Conservation (phyloP, 2,113 vertebrate species). For the Delphinapterus leucas region DNA sequence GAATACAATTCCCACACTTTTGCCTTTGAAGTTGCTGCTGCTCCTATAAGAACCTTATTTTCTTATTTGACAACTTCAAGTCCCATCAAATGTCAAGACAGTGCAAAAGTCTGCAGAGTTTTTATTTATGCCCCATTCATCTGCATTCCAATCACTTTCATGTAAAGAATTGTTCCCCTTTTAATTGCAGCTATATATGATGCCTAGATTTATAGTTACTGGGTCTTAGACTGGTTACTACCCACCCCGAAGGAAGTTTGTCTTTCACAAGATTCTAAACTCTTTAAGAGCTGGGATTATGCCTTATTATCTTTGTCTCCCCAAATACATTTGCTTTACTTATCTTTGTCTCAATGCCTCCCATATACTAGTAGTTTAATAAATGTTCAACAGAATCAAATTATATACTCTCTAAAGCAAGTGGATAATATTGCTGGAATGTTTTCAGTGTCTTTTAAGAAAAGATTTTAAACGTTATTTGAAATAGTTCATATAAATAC, state of each 20-base stretch:
- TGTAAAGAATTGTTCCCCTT: background rate
- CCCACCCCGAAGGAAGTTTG: background rate
- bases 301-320: background rate
- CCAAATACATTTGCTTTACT: background rate
- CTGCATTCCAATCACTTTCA: background rate
- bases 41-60: background rate
- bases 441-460: conserved; percentile 52
- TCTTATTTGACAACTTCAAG: background rate
- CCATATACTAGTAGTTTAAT: background rate
- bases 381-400: background rate
- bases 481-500: conserved; percentile 77
- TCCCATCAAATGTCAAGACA: background rate
- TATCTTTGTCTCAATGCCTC: background rate
- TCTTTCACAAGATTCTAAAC: conserved; percentile 7
- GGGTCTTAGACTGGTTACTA: background rate
- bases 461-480: conserved; percentile 72
- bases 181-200: background rate
- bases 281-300: background rate
- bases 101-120: background rate
- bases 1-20: background rate
- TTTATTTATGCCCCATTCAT: background rate
- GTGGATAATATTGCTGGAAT: background rate
- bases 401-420: background rate
- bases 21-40: background rate
- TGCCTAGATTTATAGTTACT: background rate